phyloP scores from a whole-genome alignment of 2,113 vertebrate species.

The Heptranchias perlo region DNA sequence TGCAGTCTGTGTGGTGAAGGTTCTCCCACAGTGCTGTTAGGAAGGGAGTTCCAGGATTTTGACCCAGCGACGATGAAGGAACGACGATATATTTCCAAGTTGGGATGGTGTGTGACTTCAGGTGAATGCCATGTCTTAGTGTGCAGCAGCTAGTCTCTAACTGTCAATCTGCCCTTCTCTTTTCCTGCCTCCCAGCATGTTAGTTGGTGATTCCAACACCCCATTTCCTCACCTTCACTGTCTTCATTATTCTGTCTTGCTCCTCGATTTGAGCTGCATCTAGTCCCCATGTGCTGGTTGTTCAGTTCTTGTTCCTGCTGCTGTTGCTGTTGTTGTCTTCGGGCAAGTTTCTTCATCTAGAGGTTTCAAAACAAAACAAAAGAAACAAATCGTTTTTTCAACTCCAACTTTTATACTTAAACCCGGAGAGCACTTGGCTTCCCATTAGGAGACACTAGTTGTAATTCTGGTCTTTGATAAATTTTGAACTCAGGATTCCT shows the following conservation, averaged over 20 bases:
- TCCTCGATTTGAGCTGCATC: constrained; percentile 62
- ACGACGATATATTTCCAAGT: too few species aligned
- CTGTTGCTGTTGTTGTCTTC: constrained; percentile 78
- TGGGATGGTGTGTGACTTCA: too few species aligned
- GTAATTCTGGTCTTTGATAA: not conserved
- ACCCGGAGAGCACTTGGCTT: not conserved
- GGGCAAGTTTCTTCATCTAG: constrained; percentile 87
- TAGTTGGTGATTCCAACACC: too few species aligned
- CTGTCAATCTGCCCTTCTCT: too few species aligned
- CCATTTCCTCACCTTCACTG: constrained; percentile 67
- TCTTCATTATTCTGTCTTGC: constrained; percentile 76
- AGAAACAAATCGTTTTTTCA: not conserved
- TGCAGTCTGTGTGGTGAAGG: too few species aligned
- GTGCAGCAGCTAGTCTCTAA: too few species aligned
- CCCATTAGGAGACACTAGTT: not conserved
- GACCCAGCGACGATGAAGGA: too few species aligned
- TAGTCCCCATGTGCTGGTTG: constrained; percentile 56
- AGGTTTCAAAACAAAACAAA: not conserved
- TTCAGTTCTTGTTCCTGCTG: constrained; percentile 76
- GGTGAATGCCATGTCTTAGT: too few species aligned
- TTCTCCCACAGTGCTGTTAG: too few species aligned
- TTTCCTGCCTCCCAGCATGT: not conserved
- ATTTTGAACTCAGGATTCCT: not conserved
- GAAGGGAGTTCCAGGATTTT: too few species aligned
- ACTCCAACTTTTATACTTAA: not conserved